Evolutionary conservation across 2,113 vertebrate species (phyloP), one percentile per base, ranked within the genome.

Genomic region (Zonotrichia leucophrys): DNA sequence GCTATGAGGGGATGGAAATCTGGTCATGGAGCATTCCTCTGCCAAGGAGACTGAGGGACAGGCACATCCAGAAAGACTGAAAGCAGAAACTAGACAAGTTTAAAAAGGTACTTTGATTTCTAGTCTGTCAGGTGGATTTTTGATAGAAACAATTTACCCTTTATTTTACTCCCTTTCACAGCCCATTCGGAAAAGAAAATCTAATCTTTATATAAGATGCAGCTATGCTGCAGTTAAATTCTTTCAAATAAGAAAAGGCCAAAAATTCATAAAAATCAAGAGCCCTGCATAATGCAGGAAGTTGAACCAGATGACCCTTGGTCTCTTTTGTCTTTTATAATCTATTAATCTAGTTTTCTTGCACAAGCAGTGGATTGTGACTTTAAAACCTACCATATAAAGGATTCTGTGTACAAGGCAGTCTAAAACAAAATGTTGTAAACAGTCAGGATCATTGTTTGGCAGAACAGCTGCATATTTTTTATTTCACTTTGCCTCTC

Each of bases 381-480:
- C 70, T 95, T 5, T 58, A 56, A 94, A 94, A 79, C 87, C 89
- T 87, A 89, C 62, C 44, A 20, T 33, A 97, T 87, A 95, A 95
- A 95, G 96, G 95, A 82, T 94, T 84, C 91, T 95, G 89, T 95
- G 92, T 95, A 91, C 66, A 72, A 95, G 60, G 44, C 77, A 79
- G 69, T 18, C 92, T 95, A 81, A 94, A 93, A 23, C 88, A 92
- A 84, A 94, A 84, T 7, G 72, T 53, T 86, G 83, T 93, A 68
- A 92, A 90, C 94, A 96, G 85, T 77, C 85, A 74, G 11, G 8
- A 90, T 84, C 92, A 78, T 96, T 96, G 93, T 95, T 83, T 91
- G 88, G 94, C 85, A 87, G 83, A 93, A 91, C 92, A 89, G 92
- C 94, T 95, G 89, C 92, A 52, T 92, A 87, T 94, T 96, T 97